Evolutionary conservation across 2,888 invertebrate genomes (phyloP).

Genomic region (Synergus laeviventris): DNA sequence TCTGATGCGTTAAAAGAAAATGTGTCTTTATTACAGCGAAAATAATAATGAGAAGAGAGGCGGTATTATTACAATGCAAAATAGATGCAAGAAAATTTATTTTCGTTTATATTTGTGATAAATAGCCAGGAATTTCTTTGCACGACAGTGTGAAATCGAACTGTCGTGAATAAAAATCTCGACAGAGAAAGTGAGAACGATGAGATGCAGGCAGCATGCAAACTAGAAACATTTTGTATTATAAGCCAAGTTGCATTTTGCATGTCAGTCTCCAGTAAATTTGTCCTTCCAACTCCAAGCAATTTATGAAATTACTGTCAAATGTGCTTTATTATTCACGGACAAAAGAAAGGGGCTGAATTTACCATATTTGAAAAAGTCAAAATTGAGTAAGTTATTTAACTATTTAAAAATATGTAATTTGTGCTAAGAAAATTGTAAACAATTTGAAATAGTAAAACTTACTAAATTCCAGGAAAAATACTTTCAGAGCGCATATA

Average conservation of each 20-base stretch:
- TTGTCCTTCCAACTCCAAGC: background rate
- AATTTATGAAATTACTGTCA: no score
- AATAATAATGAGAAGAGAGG: background rate
- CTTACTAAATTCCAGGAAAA: no score
- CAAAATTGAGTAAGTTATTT: no score
- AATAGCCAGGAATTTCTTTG: slow-evolving; percentile 22
- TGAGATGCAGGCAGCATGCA: slow-evolving; percentile 26
- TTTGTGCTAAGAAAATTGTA: no score
- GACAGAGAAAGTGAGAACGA: slow-evolving; percentile 35
- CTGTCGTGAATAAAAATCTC: slow-evolving; percentile 18
- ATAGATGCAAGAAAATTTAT: background rate
- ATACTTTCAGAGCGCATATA: no score
- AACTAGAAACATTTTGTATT: slow-evolving; percentile 17
- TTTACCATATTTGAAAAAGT: no score
- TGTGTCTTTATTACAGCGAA: slow-evolving; percentile 14
- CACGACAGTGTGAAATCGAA: slow-evolving; percentile 35
- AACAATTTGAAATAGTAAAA: no score
- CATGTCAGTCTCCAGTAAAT: background rate
- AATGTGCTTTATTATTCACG: no score
- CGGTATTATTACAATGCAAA: background rate
- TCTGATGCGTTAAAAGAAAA: slow-evolving; percentile 7
- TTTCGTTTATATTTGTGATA: background rate
- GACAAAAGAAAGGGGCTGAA: no score
- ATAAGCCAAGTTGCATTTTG: background rate
- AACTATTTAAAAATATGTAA: no score